Evolutionary conservation across 2,113 vertebrate genomes (phyloP).

Genomic region (Murina feae): DNA sequence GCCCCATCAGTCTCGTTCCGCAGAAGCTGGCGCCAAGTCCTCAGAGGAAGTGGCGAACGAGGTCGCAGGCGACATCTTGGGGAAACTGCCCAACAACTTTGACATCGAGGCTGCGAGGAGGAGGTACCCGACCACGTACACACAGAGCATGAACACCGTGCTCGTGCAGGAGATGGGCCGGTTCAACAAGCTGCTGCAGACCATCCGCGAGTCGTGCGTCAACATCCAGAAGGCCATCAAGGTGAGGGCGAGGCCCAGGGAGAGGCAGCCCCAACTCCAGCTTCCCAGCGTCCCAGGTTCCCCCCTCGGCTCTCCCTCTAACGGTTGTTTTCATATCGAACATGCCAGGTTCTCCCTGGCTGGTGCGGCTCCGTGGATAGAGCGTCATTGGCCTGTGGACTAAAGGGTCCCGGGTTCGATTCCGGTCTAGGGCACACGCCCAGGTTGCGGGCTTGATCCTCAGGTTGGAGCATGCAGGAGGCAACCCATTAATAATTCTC

Average conservation of each 20-base stretch:
- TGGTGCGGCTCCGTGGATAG: no score
- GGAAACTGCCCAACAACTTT: conserved; percentile 88
- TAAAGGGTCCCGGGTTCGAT: no score
- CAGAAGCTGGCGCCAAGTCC: conserved; percentile 84
- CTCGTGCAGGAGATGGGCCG: conserved; percentile 93
- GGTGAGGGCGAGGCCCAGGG: conserved; percentile 71
- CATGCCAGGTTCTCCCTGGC: no score
- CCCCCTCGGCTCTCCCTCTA: rapidly evolving
- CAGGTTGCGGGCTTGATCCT: no score
- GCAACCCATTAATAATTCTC: no score
- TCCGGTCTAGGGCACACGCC: no score
- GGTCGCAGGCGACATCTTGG: conserved; percentile 88
- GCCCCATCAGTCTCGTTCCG: conserved; percentile 80
- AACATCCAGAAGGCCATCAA: conserved; percentile 93
- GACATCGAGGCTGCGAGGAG: conserved; percentile 85
- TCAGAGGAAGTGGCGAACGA: conserved; percentile 88
- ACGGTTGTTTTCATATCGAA: no score
- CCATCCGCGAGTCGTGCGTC: conserved; percentile 85
- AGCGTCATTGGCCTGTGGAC: no score
- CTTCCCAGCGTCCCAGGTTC: no score
- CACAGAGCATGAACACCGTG: conserved; percentile 93
- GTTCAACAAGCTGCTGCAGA: conserved; percentile 88
- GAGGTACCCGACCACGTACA: conserved; percentile 88
- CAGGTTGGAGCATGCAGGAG: no score
- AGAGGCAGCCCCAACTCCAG: no score